These are phyloP conservation scores for Yponomeuta cagnagella DNA, from an alignment of 2,888 invertebrate species.

Conservation along the genomic window DNA sequence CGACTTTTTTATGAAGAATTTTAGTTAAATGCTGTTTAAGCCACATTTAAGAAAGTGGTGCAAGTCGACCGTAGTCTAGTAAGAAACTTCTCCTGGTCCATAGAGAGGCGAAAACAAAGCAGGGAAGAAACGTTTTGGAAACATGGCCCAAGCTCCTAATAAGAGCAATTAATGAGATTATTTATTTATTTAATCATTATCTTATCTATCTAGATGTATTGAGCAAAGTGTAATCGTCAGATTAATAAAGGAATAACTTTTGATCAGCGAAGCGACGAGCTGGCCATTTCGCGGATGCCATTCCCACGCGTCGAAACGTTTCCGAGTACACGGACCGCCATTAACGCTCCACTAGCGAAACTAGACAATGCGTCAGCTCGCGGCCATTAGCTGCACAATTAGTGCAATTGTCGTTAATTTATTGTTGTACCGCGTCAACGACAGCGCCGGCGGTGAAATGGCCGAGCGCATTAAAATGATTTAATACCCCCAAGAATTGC, in stretches of 20 bases:
- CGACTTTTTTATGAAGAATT: too few relatives aligned
- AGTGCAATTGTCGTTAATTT: slow-evolving; percentile 72
- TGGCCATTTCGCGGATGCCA: slow-evolving; percentile 30
- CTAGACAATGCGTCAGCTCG: slow-evolving; percentile 64
- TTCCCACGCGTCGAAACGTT: slow-evolving; percentile 53
- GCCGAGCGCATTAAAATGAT: slow-evolving; percentile 26
- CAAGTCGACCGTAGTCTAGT: too few relatives aligned
- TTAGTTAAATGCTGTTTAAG: too few relatives aligned
- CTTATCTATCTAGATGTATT: too few relatives aligned
- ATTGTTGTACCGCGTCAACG: slow-evolving; percentile 50
- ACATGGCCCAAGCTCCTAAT: too few relatives aligned
- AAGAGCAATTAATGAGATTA: too few relatives aligned
- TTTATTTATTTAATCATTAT: too few relatives aligned
- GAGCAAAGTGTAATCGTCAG: background rate
- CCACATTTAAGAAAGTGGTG: too few relatives aligned
- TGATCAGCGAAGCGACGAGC: background rate
- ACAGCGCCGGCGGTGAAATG: slow-evolving; percentile 29
- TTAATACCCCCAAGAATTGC: slow-evolving; percentile 18
- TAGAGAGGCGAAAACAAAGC: too few relatives aligned
- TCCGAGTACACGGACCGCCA: slow-evolving; percentile 40
- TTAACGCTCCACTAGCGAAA: slow-evolving; percentile 49
- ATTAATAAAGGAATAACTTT: background rate
- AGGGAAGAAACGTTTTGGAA: too few relatives aligned
- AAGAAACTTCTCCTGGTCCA: too few relatives aligned
- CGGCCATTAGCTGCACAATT: slow-evolving; percentile 69